Base-by-base conservation (phyloP, 2,797 vertebrate species). In the Poecilia wingei region DNA sequence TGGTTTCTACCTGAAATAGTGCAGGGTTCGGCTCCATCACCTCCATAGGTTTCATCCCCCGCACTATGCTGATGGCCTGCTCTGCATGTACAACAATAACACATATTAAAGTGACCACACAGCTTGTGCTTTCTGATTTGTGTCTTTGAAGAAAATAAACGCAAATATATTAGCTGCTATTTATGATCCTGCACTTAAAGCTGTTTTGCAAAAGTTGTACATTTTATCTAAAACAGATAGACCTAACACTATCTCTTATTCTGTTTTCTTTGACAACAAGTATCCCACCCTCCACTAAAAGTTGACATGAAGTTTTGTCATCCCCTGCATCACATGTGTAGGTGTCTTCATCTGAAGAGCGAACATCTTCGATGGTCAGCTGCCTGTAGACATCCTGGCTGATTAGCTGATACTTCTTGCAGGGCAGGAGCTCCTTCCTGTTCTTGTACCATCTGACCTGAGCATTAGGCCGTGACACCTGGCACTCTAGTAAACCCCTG, bases 281-380 rank as follows among this genome's bases (percentile, higher is more conserved):
- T 61, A 74, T 90, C 93, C 81, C 92, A 99, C 98, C 98, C 96
- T 99, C 98, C 75, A 99, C 97, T 0, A 98, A 96, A 86, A 99
- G 97, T 84, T 97, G 96, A 71, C 98, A 98, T 0, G 96, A 97
- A 57, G 97, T 98, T 91, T 95, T 95, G 81, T 97, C 97, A 28
- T 99, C 97, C 0, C 95, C 95, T 0, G 98, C 97, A 0, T 99
- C 97, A 2, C 98, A 99, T 0, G 95, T 98, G 81, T 99, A 99
- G 0, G 93, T 95, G 86, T 97, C 98, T 83, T 99, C 98, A 0
- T 99, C 98, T n/a, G 96, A 95, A 0, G 96, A 97, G 80, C 94
- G 95, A 1, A 97, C 92, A 0, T 97, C 94, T 0, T 96, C 96
- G 81, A 99, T 99, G 83, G 97, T 85, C 76, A 99, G 96, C 82